phyloP scores from a whole-genome alignment of 2,113 vertebrate species.

The Athene noctua region DNA sequence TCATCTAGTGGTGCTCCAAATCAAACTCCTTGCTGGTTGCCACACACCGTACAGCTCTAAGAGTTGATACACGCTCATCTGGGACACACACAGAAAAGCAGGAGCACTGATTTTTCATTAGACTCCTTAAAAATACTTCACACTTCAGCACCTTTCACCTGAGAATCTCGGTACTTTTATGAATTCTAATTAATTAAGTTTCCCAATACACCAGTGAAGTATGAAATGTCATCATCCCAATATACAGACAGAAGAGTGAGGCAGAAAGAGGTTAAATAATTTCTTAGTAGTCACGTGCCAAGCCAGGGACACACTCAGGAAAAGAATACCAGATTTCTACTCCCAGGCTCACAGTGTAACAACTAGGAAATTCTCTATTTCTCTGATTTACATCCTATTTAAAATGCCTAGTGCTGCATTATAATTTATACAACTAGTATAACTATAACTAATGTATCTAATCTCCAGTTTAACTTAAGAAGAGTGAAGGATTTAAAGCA shows the following conservation, averaged over 20 bases:
- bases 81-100: neutral
- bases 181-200: constrained; percentile 54
- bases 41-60: neutral
- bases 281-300: neutral
- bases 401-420: constrained; percentile 35
- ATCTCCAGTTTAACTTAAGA: constrained; percentile 65
- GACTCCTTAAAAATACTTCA: constrained; percentile 36
- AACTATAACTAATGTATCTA: constrained; percentile 67
- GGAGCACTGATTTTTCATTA: neutral
- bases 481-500: constrained; percentile 47
- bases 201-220: constrained; percentile 18
- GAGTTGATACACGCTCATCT: neutral
- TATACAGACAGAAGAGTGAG: neutral
- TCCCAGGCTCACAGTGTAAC: neutral
- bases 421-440: constrained; percentile 58
- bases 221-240: constrained; percentile 10
- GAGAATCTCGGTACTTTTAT: neutral
- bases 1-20: neutral
- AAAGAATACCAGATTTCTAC: constrained; percentile 8
- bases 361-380: constrained; percentile 27
- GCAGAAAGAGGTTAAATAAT: constrained; percentile 31
- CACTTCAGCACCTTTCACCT: constrained; percentile 24
- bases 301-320: neutral
- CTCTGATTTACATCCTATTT: constrained; percentile 49
- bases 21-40: neutral